These are phyloP conservation scores for Elaphurus davidianus DNA, from an alignment of 2,113 vertebrate species.

Conservation along the genomic window DNA sequence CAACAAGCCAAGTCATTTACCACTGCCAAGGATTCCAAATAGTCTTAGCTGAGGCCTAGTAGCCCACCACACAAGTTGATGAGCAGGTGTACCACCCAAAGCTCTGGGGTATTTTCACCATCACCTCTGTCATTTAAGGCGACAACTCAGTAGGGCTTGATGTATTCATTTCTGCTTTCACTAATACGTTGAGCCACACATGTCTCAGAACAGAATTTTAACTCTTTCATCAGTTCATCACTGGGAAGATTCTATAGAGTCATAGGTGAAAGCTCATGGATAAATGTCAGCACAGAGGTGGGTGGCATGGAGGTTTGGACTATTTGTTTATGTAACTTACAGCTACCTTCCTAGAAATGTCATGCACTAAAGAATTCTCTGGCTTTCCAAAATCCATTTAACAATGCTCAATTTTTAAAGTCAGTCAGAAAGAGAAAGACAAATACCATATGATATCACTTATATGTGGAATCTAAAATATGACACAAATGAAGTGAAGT, in stretches of 20 bases:
- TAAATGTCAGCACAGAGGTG: conserved; percentile 14
- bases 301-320: background rate
- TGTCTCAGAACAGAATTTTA: background rate
- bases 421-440: background rate
- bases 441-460: background rate
- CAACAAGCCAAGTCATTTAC: background rate
- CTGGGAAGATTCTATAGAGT: background rate
- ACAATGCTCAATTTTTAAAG: conserved; percentile 26
- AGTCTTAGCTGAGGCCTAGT: background rate
- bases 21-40: background rate
- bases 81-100: background rate
- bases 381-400: conserved; percentile 54
- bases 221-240: background rate
- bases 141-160: background rate
- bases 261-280: background rate
- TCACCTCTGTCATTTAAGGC: background rate
- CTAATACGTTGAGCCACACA: background rate
- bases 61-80: background rate
- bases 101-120: background rate
- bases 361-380: conserved; percentile 24
- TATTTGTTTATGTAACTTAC: conserved; percentile 39
- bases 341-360: conserved; percentile 38
- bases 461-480: background rate
- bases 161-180: background rate
- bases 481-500: background rate